These are phyloP conservation scores for Microtus californicus DNA, from an alignment of 2,797 vertebrate species.

Conservation along the genomic window DNA sequence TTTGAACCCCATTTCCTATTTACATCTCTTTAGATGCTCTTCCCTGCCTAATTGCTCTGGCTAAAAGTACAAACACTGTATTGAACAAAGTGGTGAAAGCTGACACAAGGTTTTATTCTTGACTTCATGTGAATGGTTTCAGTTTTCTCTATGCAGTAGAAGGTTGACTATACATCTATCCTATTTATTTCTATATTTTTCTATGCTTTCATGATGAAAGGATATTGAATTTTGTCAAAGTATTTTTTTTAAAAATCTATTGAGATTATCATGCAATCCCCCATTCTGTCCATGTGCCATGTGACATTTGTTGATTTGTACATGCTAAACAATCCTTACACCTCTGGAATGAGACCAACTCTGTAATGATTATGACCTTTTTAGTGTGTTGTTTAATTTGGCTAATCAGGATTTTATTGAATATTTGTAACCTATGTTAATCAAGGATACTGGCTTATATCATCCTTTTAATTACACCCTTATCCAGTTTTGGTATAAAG, in stretches of 20 bases:
- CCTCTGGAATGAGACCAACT: not conserved
- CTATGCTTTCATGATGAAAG: not conserved
- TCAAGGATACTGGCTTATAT: not conserved
- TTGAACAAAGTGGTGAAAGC: not conserved
- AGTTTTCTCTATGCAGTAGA: not conserved
- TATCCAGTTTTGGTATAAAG: not conserved
- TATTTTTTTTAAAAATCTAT: not conserved
- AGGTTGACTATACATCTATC: not conserved
- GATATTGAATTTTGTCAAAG: not conserved
- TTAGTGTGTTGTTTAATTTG: not conserved
- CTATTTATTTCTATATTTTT: not conserved
- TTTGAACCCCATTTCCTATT: not conserved
- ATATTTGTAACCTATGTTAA: not conserved
- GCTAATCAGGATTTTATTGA: not conserved
- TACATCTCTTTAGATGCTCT: not conserved
- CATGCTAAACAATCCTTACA: not conserved
- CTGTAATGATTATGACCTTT: not conserved
- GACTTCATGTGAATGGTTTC: not conserved
- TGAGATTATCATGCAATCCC: not conserved
- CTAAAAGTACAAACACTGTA: not conserved
- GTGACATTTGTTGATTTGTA: not conserved
- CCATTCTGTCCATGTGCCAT: not conserved
- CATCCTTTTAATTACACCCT: not conserved
- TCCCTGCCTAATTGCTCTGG: not conserved
- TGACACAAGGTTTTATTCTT: not conserved